Base-by-base conservation (phyloP, 2,888 invertebrate species). In the Yponomeuta plumbellus region DNA sequence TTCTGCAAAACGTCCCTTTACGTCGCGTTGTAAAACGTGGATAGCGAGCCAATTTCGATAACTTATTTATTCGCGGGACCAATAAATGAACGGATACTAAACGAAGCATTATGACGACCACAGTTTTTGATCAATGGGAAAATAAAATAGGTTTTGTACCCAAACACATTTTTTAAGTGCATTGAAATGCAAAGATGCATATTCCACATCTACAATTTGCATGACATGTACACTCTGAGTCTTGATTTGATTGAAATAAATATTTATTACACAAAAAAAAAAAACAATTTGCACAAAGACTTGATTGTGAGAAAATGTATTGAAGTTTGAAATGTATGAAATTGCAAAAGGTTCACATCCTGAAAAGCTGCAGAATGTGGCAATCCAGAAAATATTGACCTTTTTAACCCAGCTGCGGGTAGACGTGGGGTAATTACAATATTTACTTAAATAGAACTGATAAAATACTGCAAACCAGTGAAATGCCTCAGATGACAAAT, bases 1-100 rank as follows among this genome's bases (percentile, higher is more conserved):
- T 80, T 82, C 79, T 76, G 74, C 74, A 76, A 82, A 83, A 83
- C 80, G 79, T 52, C 79, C 78, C 80, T 80, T 83, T 82, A 82
- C 76, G 76, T 75, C 73, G 52, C 44, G 26, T 23, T 64, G 64
- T 64, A 21, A 56, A 64, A 20, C 20, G 56, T 17, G 57, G 20
- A 26, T 64, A 17, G 26, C 11, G 61, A 11, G 61, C n/a, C 13
- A 61, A 34, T 61, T 61, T 61, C 61, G n/a, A 26, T 26, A 61
- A 61, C 26, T 61, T n/a, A 61, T 59, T 59, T 21, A 59, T 59
- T 17, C 44, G 44, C 44, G 44, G 44, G 44, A 4, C 17, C 13
- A 52, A 52, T 52, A 52, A 52, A 52, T 17, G 44, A 52, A 52
- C 44, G 44, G 44, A 10, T 44, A 44, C 11, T 44, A 44, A 44